phyloP scores from a whole-genome alignment of 2,888 invertebrate genomes.

The Agonopterix subpropinquella region DNA sequence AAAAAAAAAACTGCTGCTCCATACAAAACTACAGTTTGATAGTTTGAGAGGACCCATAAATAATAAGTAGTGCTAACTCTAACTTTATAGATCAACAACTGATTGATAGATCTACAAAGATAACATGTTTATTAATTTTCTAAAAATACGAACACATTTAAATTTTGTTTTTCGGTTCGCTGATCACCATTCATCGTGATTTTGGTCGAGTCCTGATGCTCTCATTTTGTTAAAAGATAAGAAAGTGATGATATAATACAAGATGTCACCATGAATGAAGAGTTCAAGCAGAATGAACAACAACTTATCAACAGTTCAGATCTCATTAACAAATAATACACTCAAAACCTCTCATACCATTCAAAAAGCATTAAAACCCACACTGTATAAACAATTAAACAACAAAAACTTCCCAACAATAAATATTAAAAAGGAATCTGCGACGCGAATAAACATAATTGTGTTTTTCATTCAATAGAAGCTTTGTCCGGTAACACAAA shows the following conservation, averaged over 20 bases:
- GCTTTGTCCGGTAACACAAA: slow-evolving; percentile 60
- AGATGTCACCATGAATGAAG: neutral
- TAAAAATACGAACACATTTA: too few species aligned
- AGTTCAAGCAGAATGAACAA: neutral
- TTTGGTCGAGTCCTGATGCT: too few species aligned
- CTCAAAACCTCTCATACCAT: slow-evolving; percentile 13
- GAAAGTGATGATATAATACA: neutral
- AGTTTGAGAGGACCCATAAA: too few species aligned
- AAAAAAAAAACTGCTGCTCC: too few species aligned
- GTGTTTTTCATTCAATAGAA: slow-evolving; percentile 66
- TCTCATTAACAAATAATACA: slow-evolving; percentile 39
- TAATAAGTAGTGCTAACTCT: too few species aligned
- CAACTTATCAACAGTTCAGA: slow-evolving; percentile 14
- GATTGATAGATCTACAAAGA: too few species aligned
- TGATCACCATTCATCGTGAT: too few species aligned
- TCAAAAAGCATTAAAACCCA: slow-evolving; percentile 17
- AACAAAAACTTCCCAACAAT: slow-evolving; percentile 44
- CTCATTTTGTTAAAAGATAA: neutral
- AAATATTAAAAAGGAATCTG: slow-evolving; percentile 48
- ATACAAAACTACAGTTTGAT: too few species aligned
- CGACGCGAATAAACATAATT: slow-evolving; percentile 63
- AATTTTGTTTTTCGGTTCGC: too few species aligned
- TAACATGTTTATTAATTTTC: too few species aligned
- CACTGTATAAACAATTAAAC: slow-evolving; percentile 47
- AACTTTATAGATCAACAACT: too few species aligned